Percentiles rank a stretch among this genome's conserved stretches.
Conservation (phyloP, 2,113 vertebrate genomes). For the Heloderma charlesbogerti region DNA sequence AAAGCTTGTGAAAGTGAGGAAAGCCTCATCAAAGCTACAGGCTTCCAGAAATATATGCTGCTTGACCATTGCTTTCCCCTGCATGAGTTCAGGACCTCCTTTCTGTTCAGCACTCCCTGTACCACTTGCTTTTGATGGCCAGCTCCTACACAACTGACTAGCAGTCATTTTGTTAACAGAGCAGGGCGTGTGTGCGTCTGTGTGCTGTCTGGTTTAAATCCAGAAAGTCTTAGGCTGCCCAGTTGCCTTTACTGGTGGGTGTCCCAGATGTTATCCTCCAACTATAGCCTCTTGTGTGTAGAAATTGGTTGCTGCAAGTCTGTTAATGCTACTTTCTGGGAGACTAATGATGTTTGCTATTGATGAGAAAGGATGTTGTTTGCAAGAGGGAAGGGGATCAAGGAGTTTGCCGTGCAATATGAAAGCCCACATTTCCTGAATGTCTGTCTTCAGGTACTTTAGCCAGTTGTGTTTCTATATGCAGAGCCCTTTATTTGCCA, state of each 20-base stretch:
- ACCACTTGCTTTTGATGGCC: not conserved
- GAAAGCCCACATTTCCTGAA: not conserved
- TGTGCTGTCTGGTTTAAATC: too few relatives aligned
- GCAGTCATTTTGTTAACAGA: not conserved
- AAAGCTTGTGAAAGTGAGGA: not conserved
- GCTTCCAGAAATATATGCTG: not conserved
- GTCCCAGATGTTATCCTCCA: conserved; percentile 3
- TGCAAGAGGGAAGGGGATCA: not conserved
- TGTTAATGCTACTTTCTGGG: not conserved
- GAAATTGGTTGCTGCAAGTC: not conserved
- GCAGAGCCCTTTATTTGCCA: not conserved
- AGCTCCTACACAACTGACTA: not conserved
- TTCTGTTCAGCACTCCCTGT: not conserved
- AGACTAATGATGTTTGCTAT: not conserved
- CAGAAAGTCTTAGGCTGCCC: not conserved
- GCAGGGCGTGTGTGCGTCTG: not conserved
- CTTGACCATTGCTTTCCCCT: not conserved
- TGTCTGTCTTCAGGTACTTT: not conserved
- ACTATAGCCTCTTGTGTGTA: not conserved
- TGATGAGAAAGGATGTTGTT: not conserved
- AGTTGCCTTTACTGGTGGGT: not conserved
- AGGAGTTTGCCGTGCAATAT: not conserved
- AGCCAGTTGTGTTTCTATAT: not conserved
- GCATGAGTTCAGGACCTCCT: not conserved
- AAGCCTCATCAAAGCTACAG: not conserved